phyloP scores from a whole-genome alignment of 2,113 vertebrate genomes.

The Osmerus mordax region DNA sequence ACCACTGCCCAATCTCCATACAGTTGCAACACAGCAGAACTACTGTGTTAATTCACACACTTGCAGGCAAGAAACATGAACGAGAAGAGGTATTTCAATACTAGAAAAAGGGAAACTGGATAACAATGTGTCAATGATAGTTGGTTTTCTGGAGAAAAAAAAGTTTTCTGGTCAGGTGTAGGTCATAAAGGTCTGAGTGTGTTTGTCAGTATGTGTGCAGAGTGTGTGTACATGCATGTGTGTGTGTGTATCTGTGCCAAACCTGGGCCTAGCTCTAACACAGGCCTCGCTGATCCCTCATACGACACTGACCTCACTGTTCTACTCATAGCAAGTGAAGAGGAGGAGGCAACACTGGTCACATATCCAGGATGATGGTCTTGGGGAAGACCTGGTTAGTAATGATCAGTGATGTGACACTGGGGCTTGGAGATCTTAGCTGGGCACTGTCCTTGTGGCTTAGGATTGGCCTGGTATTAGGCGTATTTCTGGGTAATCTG shows the following conservation, averaged over 20 bases:
- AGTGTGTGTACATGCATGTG: constrained; percentile 34
- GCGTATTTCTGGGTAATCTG: constrained; percentile 72
- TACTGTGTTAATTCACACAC: too few species aligned
- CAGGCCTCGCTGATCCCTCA: constrained; percentile 61
- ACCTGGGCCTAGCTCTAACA: constrained; percentile 16
- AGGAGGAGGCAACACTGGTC: constrained; percentile 3
- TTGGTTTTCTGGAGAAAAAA: background rate
- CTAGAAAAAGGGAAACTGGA: too few species aligned
- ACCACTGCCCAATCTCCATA: too few species aligned
- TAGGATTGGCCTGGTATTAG: constrained; percentile 67
- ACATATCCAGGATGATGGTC: too few species aligned
- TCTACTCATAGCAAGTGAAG: constrained; percentile 65
- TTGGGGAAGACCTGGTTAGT: too few species aligned
- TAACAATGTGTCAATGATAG: too few species aligned
- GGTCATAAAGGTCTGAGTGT: background rate
- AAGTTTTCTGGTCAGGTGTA: background rate
- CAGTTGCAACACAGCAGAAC: too few species aligned
- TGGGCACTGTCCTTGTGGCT: constrained; percentile 43
- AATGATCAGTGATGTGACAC: background rate
- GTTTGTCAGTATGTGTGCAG: constrained; percentile 20
- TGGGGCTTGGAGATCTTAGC: constrained; percentile 14
- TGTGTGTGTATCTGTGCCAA: constrained; percentile 33
- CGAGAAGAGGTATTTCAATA: too few species aligned
- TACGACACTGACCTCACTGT: constrained; percentile 64
- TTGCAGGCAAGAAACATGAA: too few species aligned